Evolutionary conservation across 2,113 vertebrate species (phyloP), one percentile per base, ranked within the genome.

Genomic region (Abramis brama): DNA sequence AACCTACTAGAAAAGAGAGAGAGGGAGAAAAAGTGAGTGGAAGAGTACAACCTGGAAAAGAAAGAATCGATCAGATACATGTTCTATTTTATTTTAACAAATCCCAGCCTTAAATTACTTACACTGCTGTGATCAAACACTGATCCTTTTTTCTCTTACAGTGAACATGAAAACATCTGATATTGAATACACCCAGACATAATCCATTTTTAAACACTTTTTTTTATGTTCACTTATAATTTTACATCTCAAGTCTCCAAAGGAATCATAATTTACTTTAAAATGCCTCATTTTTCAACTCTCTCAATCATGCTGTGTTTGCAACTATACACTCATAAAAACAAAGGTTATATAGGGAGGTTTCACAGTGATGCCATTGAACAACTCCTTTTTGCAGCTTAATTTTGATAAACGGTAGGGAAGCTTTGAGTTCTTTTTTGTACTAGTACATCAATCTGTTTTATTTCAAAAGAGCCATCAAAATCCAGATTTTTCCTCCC

Each of bases 61-160:
- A 82, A 73, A 57, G 30, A 55, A 71, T 82, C 4, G 39, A 80
- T 80, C 39, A 19, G 23, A 79, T 64, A 64, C 79, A 64, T 21
- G n/a, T 43, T 64, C 4, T 13, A 27, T 64, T 79, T 80, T 64
- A 80, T 47, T 80, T 47, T 0, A 80, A 64, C 59, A 30, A 27
- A 70, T 33, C 9, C 64, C 25, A 43, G 8, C n/a, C 23, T 80
- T 45, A 64, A 82, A 30, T 82, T 25, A 82, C 39, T 78, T 21
- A 50, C 3, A 12, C 75, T 78, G 13, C 50, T 33, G 9, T 47
- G n/a, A 64, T 62, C 59, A 45, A 80, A 64, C 59, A 64, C 23
- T 39, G 21, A 23, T 36, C 36, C 36, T 36, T 6, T 6, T 62
- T 21, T 19, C 2, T 23, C 55, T 57, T 62, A 47, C 39, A 80